Percentiles rank a stretch among this genome's conserved stretches.
Conservation (phyloP, 2,888 invertebrate genomes). For the Dioctria linearis region DNA sequence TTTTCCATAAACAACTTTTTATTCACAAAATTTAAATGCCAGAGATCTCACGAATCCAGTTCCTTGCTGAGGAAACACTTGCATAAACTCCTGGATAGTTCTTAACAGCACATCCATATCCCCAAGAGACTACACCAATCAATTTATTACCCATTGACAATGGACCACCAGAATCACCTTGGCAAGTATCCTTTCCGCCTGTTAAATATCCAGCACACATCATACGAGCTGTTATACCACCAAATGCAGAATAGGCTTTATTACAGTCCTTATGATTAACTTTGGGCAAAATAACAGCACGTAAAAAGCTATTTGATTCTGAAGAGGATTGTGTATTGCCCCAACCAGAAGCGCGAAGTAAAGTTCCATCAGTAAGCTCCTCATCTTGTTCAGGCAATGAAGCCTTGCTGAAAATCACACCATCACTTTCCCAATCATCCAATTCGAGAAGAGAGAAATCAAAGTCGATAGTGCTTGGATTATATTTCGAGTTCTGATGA, state of each 20-base stretch:
- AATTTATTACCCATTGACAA: conserved; percentile 62
- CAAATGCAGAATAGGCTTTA: conserved; percentile 60
- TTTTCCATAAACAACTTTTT: too few relatives aligned
- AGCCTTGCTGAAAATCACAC: conserved; percentile 61
- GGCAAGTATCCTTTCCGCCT: conserved; percentile 62
- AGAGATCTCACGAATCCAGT: conserved; percentile 61
- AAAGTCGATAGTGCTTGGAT: conserved; percentile 67
- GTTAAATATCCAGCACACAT: conserved; percentile 64
- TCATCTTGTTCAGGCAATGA: conserved; percentile 61
- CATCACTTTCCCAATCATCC: conserved; percentile 61
- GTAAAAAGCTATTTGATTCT: conserved; percentile 61
- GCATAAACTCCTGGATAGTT: conserved; percentile 68
- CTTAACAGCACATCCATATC: conserved; percentile 65
- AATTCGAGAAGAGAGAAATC: conserved; percentile 71
- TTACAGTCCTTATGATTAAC: conserved; percentile 63
- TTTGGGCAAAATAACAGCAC: conserved; percentile 64
- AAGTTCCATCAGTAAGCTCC: conserved; percentile 63
- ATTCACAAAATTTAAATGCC: neutral
- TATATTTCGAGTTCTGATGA: conserved; percentile 67
- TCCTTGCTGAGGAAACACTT: conserved; percentile 61
- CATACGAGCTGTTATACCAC: conserved; percentile 65
- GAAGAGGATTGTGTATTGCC: conserved; percentile 64
- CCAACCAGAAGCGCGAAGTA: conserved; percentile 67
- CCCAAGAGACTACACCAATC: conserved; percentile 70
- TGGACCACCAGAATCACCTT: conserved; percentile 71